Evolutionary conservation across 2,113 vertebrate species (phyloP), one percentile per base, ranked within the genome.

Genomic region (Gadus macrocephalus): DNA sequence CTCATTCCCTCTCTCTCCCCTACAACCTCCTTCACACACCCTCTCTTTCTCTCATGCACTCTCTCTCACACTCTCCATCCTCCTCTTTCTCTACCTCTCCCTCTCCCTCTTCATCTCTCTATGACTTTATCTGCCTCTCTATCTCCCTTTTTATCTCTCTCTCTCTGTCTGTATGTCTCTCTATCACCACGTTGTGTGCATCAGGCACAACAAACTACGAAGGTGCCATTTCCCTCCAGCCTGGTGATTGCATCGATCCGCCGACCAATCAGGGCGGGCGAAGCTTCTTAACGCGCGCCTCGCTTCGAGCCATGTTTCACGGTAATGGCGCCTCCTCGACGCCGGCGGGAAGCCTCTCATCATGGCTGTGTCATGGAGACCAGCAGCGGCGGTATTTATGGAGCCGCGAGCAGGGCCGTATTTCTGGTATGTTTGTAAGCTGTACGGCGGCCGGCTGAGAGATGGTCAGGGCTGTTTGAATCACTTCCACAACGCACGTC

Each of bases 171-270:
- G 16, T 25, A 16, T 82, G 76, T 81, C 74, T 62, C 80, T 83
- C 73, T 56, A 69, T 73, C 74, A 66, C 79, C 62, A 64, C 74
- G 85, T 72, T 77, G 76, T 22, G 0, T 70, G 73, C 69, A 75
- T 82, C 42, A 49, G 42, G 9, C 12, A 49, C 8, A 7, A 49
- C 42, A 9, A 7, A 9, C 7, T 49, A 83, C 85, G 82, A 76
- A 53, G 31, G 55, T 72, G 72, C 70, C 73, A 9, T 49, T 49
- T 49, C 42, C 42, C 12, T 12, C 9, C 42, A 9, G 2, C 42
- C 42, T 9, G 75, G 67, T 71, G 66, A 79, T 73, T 71, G 62
- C 69, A 86, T 81, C 49, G 88, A 84, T 87, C 77, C 56, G 16
- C 15, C 3, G 7, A 31, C 63, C 60, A 2, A 77, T 72, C 68